A percentile compares a stretch with the other conserved stretches of the same genome.
Evolutionary conservation across 2,113 vertebrate genomes (phyloP).

Genomic region (Ariopsis seemanni): DNA sequence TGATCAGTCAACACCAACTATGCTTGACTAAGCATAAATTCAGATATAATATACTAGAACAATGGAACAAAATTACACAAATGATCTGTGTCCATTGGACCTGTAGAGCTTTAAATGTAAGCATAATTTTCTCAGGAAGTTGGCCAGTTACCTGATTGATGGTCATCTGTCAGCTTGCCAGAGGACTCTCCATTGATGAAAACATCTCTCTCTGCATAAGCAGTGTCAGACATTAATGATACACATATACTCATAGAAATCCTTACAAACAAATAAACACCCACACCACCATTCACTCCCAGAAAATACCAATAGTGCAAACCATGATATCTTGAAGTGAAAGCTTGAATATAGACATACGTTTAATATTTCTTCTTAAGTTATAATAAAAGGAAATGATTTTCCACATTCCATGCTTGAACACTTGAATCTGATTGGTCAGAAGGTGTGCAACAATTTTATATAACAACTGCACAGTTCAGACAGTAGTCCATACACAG

Average conservation of each 20-base stretch:
- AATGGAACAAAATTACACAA: neutral
- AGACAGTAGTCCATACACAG: neutral
- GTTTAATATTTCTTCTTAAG: neutral
- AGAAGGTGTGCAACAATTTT: too few species aligned
- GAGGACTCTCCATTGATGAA: conserved; percentile 45
- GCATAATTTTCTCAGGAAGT: neutral
- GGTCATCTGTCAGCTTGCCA: neutral
- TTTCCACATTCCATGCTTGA: neutral
- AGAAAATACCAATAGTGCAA: neutral
- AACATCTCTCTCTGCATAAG: conserved; percentile 63
- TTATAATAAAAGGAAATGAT: neutral
- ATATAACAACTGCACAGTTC: too few species aligned
- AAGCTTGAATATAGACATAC: neutral
- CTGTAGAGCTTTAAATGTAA: neutral
- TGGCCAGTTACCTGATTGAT: conserved; percentile 57
- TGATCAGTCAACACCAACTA: neutral
- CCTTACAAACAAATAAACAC: neutral
- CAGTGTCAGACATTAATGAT: conserved; percentile 1
- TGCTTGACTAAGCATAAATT: neutral
- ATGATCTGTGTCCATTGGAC: neutral
- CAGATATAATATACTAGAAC: neutral
- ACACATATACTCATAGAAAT: neutral
- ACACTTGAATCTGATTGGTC: too few species aligned
- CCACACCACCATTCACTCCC: neutral
- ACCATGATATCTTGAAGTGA: neutral